Base-by-base conservation (phyloP, 2,797 vertebrate species). In the Neomorphus geoffroyi region DNA sequence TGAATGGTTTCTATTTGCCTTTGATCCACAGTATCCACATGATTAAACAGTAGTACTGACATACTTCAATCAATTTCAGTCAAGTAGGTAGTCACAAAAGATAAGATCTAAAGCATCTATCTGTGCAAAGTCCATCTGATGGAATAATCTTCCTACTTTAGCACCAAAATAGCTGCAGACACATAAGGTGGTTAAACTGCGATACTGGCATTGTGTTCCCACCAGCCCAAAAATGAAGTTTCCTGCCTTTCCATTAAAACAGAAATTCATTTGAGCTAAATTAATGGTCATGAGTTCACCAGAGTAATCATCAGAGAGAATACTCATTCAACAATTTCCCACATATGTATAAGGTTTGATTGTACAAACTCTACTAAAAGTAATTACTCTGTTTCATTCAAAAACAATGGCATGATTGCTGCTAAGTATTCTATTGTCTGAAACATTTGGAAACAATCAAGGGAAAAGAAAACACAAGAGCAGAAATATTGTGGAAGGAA, bases 351-450 rank as follows among this genome's bases (percentile, higher is more conserved):
- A 73, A 70, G 9, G 11, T 72, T 61, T 66, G 23, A 90, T 79
- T 81, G 70, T 57, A 60, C 41, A 80, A 87, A 84, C 19, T 79
- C 41, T 64, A 37, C 23, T 53, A 22, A 60, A 90, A 81, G 62
- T 32, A 90, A 92, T 92, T 92, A 73, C 8, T 39, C n/a, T 37
- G 8, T 80, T 93, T 72, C 56, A 67, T 81, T 80, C 32, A 56
- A 67, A 90, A 84, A 81, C 51, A 95, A 92, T 33, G 60, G 16
- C 9, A 82, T 81, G 35, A 85, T 65, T 85, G 23, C 45, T 94
- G 39, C 11, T 86, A 77, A 94, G 61, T 32, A 43, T 82, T 73
- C 74, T 71, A 82, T 95, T 95, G 80, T 93, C 48, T 93, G 88
- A 85, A 85, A 74, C 6, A 79, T 70, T 89, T 60, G 18, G 53